Evolutionary conservation across 2,113 vertebrate species (phyloP).

Genomic region (Percopsis transmontana): DNA sequence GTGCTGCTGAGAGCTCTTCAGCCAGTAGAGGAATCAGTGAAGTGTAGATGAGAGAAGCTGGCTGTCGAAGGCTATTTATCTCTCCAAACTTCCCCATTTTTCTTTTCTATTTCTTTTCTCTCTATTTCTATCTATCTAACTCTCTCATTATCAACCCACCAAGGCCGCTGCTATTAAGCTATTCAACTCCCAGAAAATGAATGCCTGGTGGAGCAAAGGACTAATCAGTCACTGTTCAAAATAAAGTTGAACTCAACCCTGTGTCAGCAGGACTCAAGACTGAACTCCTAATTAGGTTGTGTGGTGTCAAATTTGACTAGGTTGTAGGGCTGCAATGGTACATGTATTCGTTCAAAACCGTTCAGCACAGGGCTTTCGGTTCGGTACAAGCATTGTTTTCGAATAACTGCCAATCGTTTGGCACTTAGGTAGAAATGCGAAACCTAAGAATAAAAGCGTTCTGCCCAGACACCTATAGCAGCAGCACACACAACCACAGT

Average conservation of each 20-base stretch:
- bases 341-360: no score
- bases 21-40: conserved; percentile 22
- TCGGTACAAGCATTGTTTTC: no score
- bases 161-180: conserved; percentile 5
- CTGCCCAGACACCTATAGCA: no score
- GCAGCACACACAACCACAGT: no score
- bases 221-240: conserved; percentile 29
- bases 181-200: conserved; percentile 42
- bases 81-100: conserved; percentile 19
- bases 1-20: conserved; percentile 34
- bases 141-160: neutral
- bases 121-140: conserved; percentile 1
- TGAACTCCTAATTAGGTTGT: conserved; percentile 35
- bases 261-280: conserved; percentile 26
- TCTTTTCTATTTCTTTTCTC: conserved; percentile 21
- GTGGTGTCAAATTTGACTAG: no score
- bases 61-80: conserved; percentile 52
- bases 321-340: no score
- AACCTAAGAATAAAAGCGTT: no score
- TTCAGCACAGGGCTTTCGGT: no score
- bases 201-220: conserved; percentile 41
- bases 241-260: no score
- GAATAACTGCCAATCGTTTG: no score
- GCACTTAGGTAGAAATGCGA: no score
- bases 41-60: conserved; percentile 40